Evolutionary conservation across 2,888 invertebrate species (phyloP).

Genomic region (Calephelis perditalis): DNA sequence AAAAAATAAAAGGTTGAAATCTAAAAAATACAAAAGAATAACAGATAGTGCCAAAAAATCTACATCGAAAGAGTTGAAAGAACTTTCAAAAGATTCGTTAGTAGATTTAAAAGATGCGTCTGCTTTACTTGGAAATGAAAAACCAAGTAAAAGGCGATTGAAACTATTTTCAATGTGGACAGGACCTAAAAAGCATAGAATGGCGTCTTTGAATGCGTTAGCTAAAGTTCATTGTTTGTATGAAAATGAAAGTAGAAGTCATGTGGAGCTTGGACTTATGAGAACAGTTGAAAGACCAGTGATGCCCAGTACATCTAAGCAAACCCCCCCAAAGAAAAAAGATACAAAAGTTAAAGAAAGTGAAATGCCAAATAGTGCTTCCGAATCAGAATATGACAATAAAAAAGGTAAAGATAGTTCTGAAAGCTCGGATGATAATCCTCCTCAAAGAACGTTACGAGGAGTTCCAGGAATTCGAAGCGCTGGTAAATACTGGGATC

Average conservation of each 20-base stretch:
- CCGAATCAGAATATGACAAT: slow-evolving; percentile 70
- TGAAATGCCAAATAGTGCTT: slow-evolving; percentile 65
- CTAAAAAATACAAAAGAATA: slow-evolving; percentile 63
- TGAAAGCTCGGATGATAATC: slow-evolving; percentile 76
- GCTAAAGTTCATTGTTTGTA: slow-evolving; percentile 95
- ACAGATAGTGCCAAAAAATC: slow-evolving; percentile 56
- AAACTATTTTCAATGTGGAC: slow-evolving; percentile 84
- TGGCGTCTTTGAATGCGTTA: slow-evolving; percentile 92
- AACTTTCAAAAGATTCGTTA: slow-evolving; percentile 66
- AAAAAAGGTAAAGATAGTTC: slow-evolving; percentile 60
- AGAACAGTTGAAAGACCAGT: slow-evolving; percentile 65
- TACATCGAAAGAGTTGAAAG: slow-evolving; percentile 64
- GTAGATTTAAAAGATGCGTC: slow-evolving; percentile 63
- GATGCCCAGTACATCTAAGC: slow-evolving; percentile 74
- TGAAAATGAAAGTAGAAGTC: slow-evolving; percentile 90
- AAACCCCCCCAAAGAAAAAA: slow-evolving; percentile 60
- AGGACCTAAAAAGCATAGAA: slow-evolving; percentile 89
- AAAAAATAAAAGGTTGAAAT: slow-evolving; percentile 58
- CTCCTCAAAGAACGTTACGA: slow-evolving; percentile 79
- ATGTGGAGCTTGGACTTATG: slow-evolving; percentile 79
- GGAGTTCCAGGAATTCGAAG: slow-evolving; percentile 87
- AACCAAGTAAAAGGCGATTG: slow-evolving; percentile 71
- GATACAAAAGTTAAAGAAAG: slow-evolving; percentile 57
- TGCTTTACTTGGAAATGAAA: slow-evolving; percentile 52
- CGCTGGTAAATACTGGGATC: slow-evolving; percentile 91